Conservation (phyloP, 2,113 vertebrate genomes). For the Microcebus jonahi region DNA sequence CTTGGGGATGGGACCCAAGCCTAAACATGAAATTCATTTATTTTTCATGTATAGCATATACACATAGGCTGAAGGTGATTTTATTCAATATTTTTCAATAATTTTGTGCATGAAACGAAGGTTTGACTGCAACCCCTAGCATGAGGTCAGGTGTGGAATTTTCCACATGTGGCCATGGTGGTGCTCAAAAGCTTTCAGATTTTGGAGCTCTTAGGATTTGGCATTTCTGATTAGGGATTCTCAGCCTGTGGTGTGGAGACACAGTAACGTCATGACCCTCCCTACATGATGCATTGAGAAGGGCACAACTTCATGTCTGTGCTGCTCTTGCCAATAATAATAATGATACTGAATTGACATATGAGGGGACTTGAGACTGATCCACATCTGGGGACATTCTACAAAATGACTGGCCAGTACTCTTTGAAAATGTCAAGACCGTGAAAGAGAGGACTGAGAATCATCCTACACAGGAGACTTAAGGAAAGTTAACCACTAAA, state of each 20-base stretch:
- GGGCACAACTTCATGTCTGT: background rate
- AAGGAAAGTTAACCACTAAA: background rate
- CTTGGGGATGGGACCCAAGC: background rate
- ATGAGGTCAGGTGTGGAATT: background rate
- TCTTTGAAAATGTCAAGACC: background rate
- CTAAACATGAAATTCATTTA: background rate
- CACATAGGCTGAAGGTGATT: background rate
- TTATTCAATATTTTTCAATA: background rate
- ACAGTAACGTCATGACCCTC: background rate
- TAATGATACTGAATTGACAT: background rate
- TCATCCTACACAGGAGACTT: fast-evolving
- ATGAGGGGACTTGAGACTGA: background rate
- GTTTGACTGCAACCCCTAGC: background rate
- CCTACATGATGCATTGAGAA: background rate
- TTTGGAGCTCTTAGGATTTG: background rate
- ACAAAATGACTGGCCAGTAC: background rate
- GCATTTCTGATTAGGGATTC: background rate
- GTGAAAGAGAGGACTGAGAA: background rate
- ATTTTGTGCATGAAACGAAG: background rate
- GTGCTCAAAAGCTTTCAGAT: background rate
- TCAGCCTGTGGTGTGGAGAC: background rate
- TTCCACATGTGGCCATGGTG: background rate
- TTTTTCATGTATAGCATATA: background rate
- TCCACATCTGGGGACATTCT: background rate
- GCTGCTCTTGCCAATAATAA: background rate